Base-by-base conservation (phyloP, 2,888 invertebrate species). In the Epirrhoe tristata region DNA sequence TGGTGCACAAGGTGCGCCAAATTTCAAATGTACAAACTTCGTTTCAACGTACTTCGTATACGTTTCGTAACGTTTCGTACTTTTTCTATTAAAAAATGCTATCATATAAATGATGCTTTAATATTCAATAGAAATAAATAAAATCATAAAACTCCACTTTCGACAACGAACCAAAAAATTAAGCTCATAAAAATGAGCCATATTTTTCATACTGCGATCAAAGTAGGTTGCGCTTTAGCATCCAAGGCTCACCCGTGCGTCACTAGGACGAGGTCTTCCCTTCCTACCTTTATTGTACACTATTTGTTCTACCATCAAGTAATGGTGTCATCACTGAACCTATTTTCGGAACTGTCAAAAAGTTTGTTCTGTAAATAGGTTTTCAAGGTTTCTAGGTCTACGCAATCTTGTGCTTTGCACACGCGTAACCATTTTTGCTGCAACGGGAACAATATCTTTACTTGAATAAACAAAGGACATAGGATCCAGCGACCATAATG, bases 161-260 rank as follows among this genome's bases (percentile, higher is more conserved):
- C 39, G 3, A 43, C 39, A 43, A 12, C 39, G 3, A 24, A 43
- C 12, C 39, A 43, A 43, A 12, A 43, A 43, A 12, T 43, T 12
- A 43, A 43, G 14, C 16, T 32, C 10, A 48, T 32, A 50, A 52
- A 46, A 56, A 31, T 51, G 14, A 24, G 34, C 55, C 17, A 43
- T 34, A 59, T 34, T 43, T 61, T 46, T 66, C 59, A 58, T n/a
- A 59, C 14, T 50, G 31, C 24, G 48, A 59, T 53, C 55, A 52
- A 56, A 52, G 24, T 56, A 72, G 69, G 75, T 59, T 65, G 65
- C 68, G 63, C 63, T 57, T 66, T 63, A 72, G 71, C 80, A 81
- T 81, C 74, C 87, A 89, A 87, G 88, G 88, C 80, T 71, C 81
- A 64, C 54, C 66, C 65, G 82, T 88, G 89, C 90, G 90, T 90